Evolutionary conservation across 2,113 vertebrate genomes (phyloP).

Genomic region (Tyrannus savana): DNA sequence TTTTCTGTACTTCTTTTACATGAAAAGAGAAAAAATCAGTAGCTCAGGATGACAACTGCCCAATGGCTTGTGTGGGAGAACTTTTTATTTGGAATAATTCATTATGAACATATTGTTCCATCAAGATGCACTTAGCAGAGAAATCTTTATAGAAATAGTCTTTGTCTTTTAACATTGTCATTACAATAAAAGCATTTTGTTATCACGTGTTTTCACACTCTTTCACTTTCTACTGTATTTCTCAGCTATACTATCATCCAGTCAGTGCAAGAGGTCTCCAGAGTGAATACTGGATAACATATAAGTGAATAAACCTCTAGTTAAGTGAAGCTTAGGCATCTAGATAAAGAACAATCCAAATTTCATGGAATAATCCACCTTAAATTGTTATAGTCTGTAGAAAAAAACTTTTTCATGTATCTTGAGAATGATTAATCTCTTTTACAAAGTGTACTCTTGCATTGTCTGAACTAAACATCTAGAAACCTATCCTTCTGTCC

Average conservation of each 20-base stretch:
- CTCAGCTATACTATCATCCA: neutral
- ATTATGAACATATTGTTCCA: neutral
- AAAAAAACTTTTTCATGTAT: neutral
- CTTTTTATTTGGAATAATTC: neutral
- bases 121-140: neutral
- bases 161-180: neutral
- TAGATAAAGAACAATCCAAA: neutral
- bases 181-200: neutral
- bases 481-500: neutral
- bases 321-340: neutral
- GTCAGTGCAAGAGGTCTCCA: neutral
- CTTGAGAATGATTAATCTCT: neutral
- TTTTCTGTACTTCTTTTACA: neutral
- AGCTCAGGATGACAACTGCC: neutral
- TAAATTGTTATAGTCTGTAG: neutral
- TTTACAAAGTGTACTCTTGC: neutral
- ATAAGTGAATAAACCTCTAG: neutral
- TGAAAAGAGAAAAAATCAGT: neutral
- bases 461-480: neutral
- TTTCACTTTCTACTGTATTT: neutral
- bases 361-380: neutral
- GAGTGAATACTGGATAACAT: neutral
- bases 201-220: neutral
- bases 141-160: neutral
- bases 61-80: neutral